These are phyloP conservation scores for Agonopterix heracliana DNA, from an alignment of 2,888 invertebrate species.

Conservation along the genomic window DNA sequence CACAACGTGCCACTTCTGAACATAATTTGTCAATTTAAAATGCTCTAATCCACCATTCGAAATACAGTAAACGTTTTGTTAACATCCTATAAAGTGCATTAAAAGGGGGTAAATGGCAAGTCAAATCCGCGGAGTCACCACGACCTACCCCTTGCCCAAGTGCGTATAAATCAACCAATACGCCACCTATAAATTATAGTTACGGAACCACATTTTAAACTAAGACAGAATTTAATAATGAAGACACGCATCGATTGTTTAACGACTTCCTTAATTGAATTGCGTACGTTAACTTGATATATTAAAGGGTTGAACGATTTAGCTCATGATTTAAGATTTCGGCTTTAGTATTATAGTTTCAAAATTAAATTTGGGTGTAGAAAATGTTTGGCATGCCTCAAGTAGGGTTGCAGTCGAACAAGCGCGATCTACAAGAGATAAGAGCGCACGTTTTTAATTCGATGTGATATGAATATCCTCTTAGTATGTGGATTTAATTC, in stretches of 20 bases:
- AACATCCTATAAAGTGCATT: background rate
- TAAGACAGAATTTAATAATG: slow-evolving; percentile 61
- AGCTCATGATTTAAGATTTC: slow-evolving; percentile 24
- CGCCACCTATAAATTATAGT: slow-evolving; percentile 57
- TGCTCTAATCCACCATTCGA: too few relatives aligned
- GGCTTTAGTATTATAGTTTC: slow-evolving; percentile 2
- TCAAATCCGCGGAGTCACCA: slow-evolving; percentile 53
- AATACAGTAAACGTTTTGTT: background rate
- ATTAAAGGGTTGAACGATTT: slow-evolving; percentile 51
- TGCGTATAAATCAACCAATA: slow-evolving; percentile 47
- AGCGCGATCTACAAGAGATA: too few relatives aligned
- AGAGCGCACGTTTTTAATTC: too few relatives aligned
- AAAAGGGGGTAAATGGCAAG: slow-evolving; percentile 24
- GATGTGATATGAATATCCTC: too few relatives aligned
- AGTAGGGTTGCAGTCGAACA: too few relatives aligned
- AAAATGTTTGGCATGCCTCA: too few relatives aligned
- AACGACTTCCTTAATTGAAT: slow-evolving; percentile 66
- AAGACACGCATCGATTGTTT: slow-evolving; percentile 69
- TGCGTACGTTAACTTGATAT: slow-evolving; percentile 37
- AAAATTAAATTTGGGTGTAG: background rate
- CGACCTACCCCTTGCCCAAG: slow-evolving; percentile 36
- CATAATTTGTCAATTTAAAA: too few relatives aligned
- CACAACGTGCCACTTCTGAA: too few relatives aligned
- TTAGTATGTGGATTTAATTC: too few relatives aligned
- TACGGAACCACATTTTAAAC: slow-evolving; percentile 68